A percentile compares a stretch with the other conserved stretches of the same genome.
Conservation (phyloP, 2,888 invertebrate species). For the Phrixothrix hirtus region DNA sequence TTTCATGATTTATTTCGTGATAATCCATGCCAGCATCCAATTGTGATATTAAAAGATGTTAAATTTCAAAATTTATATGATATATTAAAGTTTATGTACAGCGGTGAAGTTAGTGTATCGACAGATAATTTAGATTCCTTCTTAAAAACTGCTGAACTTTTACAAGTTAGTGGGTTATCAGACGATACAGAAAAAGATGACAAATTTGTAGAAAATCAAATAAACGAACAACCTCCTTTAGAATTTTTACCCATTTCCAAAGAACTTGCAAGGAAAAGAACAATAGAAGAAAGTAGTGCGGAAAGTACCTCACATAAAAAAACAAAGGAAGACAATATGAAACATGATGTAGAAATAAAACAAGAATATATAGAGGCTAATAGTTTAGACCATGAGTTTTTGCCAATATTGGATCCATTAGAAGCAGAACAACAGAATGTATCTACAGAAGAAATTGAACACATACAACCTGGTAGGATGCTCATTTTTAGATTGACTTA, state of each 20-base stretch:
- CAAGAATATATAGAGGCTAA: constrained; percentile 9
- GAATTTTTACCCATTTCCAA: too few species aligned
- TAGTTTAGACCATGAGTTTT: constrained; percentile 2
- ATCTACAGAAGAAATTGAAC: constrained; percentile 9
- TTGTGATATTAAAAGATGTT: constrained; percentile 70
- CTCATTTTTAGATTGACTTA: not conserved
- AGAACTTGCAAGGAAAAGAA: constrained; percentile 3
- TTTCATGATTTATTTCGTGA: constrained; percentile 63
- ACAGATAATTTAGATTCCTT: constrained; percentile 66
- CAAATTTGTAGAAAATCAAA: not conserved
- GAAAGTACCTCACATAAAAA: constrained; percentile 8
- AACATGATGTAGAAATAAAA: constrained; percentile 14
- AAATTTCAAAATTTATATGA: constrained; percentile 66
- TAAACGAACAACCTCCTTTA: not conserved
- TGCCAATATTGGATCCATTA: constrained; percentile 16
- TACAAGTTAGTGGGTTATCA: constrained; percentile 65
- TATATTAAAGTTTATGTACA: constrained; percentile 69
- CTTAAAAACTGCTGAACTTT: constrained; percentile 65
- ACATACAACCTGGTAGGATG: constrained; percentile 16
- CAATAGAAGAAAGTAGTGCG: not conserved
- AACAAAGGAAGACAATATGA: constrained; percentile 6
- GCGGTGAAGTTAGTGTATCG: constrained; percentile 70
- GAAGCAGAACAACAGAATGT: constrained; percentile 8
- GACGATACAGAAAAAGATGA: constrained; percentile 5
- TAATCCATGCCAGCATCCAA: constrained; percentile 70